Evolutionary conservation across 2,797 vertebrate genomes (phyloP).

Genomic region (Bufotes viridis): DNA sequence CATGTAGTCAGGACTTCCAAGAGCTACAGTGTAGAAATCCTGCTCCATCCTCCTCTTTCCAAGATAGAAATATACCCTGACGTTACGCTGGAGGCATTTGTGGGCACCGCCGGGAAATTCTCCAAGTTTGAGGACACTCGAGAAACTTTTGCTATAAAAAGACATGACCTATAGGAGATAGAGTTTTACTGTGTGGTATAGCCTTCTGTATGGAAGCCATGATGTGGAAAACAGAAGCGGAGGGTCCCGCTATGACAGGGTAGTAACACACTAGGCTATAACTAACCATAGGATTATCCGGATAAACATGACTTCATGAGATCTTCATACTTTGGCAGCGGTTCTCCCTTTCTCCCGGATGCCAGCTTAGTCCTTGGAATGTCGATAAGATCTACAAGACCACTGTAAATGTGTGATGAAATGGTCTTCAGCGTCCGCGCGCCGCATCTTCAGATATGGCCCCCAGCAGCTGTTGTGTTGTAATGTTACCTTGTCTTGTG

Average conservation of each 20-base stretch:
- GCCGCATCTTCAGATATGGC: background rate
- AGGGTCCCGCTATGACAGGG: background rate
- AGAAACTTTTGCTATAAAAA: slow-evolving; percentile 7
- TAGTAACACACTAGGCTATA: background rate
- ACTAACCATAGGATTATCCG: slow-evolving; percentile 1
- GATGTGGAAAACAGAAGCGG: background rate
- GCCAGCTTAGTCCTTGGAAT: slow-evolving; percentile 20
- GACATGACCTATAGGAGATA: background rate
- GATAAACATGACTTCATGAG: background rate
- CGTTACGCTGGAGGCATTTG: background rate
- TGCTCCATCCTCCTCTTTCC: background rate
- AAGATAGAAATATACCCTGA: background rate
- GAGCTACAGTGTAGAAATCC: too few relatives aligned
- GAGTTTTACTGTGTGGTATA: background rate
- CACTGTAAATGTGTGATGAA: slow-evolving; percentile 27
- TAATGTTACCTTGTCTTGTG: slow-evolving; percentile 69
- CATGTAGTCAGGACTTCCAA: too few relatives aligned
- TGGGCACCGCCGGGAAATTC: background rate
- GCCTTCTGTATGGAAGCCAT: background rate
- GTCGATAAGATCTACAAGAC: slow-evolving; percentile 8
- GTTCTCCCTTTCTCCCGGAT: slow-evolving; percentile 4
- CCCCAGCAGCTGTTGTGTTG: background rate
- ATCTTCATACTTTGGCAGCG: background rate
- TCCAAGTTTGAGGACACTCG: background rate
- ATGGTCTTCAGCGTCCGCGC: background rate